Conservation (phyloP, 53 echinoderm and acorn worm species). For the Patiria pectinifera region DNA sequence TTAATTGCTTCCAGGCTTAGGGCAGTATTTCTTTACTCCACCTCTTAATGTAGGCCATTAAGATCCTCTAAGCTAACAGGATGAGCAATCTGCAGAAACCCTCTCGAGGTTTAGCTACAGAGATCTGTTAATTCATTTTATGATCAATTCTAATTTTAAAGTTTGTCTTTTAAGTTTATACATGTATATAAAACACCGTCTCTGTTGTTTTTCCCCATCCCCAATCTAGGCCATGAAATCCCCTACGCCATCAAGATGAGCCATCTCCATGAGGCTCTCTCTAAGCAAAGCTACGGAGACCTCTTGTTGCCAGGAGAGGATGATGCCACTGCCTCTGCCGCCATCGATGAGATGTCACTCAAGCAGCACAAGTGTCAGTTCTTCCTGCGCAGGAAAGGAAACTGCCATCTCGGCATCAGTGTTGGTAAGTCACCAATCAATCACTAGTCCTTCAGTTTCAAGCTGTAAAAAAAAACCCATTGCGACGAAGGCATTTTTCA, state of each 20-base stretch:
- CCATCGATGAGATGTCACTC: conserved; percentile 77
- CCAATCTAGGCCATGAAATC: conserved; percentile 82
- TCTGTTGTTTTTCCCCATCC: not conserved
- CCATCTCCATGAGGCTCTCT: conserved; percentile 88
- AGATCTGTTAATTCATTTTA: too few species aligned
- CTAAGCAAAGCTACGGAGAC: conserved; percentile 71
- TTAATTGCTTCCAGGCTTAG: too few species aligned
- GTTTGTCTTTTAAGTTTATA: too few species aligned
- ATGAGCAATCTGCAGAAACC: too few species aligned
- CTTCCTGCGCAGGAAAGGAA: conserved; percentile 77
- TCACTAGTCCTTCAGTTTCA: not conserved
- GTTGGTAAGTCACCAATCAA: conserved; percentile 65
- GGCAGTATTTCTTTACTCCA: too few species aligned
- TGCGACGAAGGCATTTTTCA: too few species aligned
- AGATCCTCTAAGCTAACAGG: too few species aligned
- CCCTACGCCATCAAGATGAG: conserved; percentile 97
- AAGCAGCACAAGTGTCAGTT: conserved; percentile 89
- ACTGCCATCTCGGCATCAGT: conserved; percentile 67
- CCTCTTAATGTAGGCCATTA: too few species aligned
- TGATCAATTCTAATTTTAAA: too few species aligned
- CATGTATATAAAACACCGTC: too few species aligned
- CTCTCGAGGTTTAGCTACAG: too few species aligned
- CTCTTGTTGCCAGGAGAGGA: conserved; percentile 64
- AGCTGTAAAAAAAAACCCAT: too few species aligned
- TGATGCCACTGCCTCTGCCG: conserved; percentile 77